Base-by-base conservation (phyloP, 2,888 invertebrate species). In the Graphium colonna region DNA sequence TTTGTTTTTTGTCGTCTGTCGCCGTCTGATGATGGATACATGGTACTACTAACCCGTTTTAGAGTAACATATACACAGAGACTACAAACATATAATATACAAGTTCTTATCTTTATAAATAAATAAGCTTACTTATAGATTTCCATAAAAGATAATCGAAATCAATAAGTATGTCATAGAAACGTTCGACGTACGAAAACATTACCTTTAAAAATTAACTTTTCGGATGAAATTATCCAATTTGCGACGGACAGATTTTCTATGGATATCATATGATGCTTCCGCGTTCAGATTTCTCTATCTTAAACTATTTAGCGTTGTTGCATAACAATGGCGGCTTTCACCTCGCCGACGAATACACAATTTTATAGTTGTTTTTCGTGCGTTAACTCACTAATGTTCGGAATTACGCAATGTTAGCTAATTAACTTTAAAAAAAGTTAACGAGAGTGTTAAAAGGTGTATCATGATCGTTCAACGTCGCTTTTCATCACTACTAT, bases 281-380 rank as follows among this genome's bases (percentile, higher is more conserved):
- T 12, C 21, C 38, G 13, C n/a, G 1, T 43, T 17, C 26, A 28
- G 42, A 47, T 47, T 43, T 52, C 45, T 10, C 52, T 39, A 40
- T 45, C 33, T 43, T 16, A 39, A 45, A 40, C 49, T 54, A 54
- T 50, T 45, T 39, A 50, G 49, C 33, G 41, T 12, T 16, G 51
- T 57, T 56, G 55, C 55, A 48, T 59, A 59, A 61, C 57, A 62
- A 59, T 57, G 46, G 33, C n/a, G n/a, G 55, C 63, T 63, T 64
- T 63, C 63, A 58, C 60, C 45, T 43, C 47, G 57, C 50, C 57
- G 51, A 50, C 59, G 53, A 52, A 55, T 55, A 54, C 53, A 52
- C 47, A 52, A 36, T 48, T 53, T 53, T 41, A 42, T 44, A 52
- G 53, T 47, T 47, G 50, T 51, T 49, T 53, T 15, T 49, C 28